Conservation (phyloP, 2,888 invertebrate species). For the Stramonita haemastoma region DNA sequence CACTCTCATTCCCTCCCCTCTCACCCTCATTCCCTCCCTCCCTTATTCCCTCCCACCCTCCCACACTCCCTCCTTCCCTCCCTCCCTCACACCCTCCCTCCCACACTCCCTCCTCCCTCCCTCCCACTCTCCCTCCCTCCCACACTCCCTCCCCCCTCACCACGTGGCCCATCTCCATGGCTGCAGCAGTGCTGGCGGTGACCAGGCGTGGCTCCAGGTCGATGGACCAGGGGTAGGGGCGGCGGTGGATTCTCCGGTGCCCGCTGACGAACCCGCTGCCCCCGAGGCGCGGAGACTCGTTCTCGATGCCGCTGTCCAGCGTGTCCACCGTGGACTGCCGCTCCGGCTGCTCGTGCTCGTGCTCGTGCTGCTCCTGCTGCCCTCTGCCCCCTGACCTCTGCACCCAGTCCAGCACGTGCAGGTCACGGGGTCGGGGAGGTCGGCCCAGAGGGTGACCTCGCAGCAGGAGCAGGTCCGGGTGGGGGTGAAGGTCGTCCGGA, state of each 20-base stretch:
- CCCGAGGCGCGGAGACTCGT: constrained; percentile 36
- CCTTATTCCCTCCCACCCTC: not conserved
- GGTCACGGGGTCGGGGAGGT: not conserved
- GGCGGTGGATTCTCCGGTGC: constrained; percentile 31
- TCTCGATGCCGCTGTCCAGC: constrained; percentile 50
- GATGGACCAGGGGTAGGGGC: constrained; percentile 42
- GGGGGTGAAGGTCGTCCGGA: not conserved
- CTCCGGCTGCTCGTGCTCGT: constrained; percentile 16
- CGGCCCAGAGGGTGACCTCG: not conserved
- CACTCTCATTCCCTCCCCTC: not conserved
- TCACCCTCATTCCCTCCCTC: not conserved
- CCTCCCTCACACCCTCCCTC: not conserved
- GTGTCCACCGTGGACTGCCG: constrained; percentile 52
- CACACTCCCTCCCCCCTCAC: not conserved
- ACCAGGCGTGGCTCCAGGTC: constrained; percentile 39
- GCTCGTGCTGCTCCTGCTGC: not conserved
- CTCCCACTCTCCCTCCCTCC: not conserved
- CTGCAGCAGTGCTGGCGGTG: constrained; percentile 14
- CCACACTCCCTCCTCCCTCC: not conserved
- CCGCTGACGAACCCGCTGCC: constrained; percentile 27
- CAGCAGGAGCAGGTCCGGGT: not conserved
- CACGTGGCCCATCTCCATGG: not conserved
- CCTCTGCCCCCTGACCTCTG: constrained; percentile 24
- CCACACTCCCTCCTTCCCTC: not conserved
- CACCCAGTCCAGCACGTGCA: constrained; percentile 34